Evolutionary conservation across 2,888 invertebrate species (phyloP), one percentile per base, ranked within the genome.

Genomic region (Xiphydria camelus): DNA sequence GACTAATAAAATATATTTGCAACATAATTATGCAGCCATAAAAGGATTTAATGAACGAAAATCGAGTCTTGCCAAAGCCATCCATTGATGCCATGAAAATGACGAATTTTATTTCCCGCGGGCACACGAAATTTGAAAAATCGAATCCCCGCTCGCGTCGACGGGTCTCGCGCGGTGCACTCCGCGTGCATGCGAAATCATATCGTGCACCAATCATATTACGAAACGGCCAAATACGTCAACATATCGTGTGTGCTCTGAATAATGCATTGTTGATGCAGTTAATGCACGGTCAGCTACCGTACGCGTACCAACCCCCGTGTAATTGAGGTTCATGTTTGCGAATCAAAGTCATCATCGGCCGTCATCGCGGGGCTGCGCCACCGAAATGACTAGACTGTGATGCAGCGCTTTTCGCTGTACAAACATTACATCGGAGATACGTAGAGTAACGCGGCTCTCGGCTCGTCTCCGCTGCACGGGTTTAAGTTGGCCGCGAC

Each of bases 221-320:
- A 70, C 66, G 70, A 66, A 68, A 67, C 63, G 59, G 62, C 59
- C 64, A 64, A 68, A 72, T 66, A 64, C 65, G 64, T 66, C 62
- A 64, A 65, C 64, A 58, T 33, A 51, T 36, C 46, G 35, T 59
- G 55, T 59, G 48, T 54, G 49, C 54, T 47, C 65, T 70, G 72
- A 73, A 75, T 75, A 75, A 73, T 73, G 73, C 71, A 75, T 74
- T 75, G 75, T 75, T 73, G 73, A 69, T 75, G 73, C 66, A 71
- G 70, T 70, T 74, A 75, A 75, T 75, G 75, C 74, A 74, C 64
- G 66, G 68, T 73, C 74, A 70, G 71, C 71, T 62, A 61, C 63
- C 63, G 62, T 57, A 45, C 55, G 55, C 51, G 57, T 56, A 57
- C 49, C 42, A 50, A 53, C 42, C 55, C 57, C 61, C 57, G 62